Conservation (phyloP, 1,140 invertebrate species). For the Leguminivora glycinivorella region DNA sequence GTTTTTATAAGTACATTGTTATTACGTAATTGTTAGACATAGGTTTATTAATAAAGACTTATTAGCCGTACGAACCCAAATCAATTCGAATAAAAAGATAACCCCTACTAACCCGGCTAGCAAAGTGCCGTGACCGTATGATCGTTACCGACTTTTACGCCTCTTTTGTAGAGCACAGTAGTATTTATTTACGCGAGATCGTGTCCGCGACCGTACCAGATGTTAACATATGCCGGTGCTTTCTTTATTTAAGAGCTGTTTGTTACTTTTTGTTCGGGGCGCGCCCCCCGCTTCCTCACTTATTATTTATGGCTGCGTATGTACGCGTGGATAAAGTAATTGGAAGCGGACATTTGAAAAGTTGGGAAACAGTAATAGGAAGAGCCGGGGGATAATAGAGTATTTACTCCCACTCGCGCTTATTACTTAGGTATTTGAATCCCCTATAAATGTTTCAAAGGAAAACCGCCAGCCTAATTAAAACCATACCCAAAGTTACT, state of each 20-base stretch:
- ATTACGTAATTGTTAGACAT: too few relatives aligned
- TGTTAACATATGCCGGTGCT: conserved; percentile 74
- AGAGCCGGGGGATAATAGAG: background rate
- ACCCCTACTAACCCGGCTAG: background rate
- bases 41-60: too few relatives aligned
- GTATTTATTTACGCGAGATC: conserved; percentile 17
- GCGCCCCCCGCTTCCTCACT: conserved; percentile 72
- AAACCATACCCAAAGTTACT: too few relatives aligned
- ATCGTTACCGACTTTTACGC: conserved; percentile 1
- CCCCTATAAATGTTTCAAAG: too few relatives aligned
- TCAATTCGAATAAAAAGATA: background rate
- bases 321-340: conserved; percentile 40
- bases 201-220: conserved; percentile 49
- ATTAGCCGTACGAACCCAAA: background rate
- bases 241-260: conserved; percentile 78
- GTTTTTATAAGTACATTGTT: too few relatives aligned
- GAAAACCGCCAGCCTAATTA: too few relatives aligned
- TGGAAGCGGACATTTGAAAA: conserved; percentile 18
- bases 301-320: conserved; percentile 74
- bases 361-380: background rate
- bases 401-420: too few relatives aligned
- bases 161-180: background rate
- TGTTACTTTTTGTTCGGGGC: conserved; percentile 75
- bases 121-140: background rate
- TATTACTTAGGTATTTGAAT: too few relatives aligned